Evolutionary conservation across 2,113 vertebrate genomes (phyloP), one percentile per base, ranked within the genome.

Genomic region (Castor canadensis): DNA sequence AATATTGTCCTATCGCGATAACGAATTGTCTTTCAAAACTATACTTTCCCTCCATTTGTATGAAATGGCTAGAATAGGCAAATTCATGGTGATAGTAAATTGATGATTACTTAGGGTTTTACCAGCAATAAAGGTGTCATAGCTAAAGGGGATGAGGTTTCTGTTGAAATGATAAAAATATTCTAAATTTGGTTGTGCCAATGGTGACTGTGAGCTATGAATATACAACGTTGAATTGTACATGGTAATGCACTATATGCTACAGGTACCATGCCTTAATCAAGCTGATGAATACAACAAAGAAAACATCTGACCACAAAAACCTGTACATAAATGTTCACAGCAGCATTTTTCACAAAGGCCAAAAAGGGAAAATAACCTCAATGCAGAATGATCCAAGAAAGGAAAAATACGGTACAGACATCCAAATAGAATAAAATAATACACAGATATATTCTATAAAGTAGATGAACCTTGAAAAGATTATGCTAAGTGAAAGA

Each of bases 11-110:
- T 49, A 80, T 16, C 80, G 17, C 49, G 15, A 1, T 62, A 54
- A 76, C 66, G 26, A 54, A 82, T 30, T 52, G 67, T 89, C 80
- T 92, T 89, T 52, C 28, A 87, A 93, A 85, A 89, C n/a, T 52
- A 20, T 3, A 40, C 69, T 77, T 54, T 69, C 85, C 66, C 32
- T 76, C 69, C 58, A 22, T 54, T 40, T 32, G 35, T 10, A 30
- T 1, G 32, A 71, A 71, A 72, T 30, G 43, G 40, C 38, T 45
- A 30, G 12, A 72, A 60, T 2, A 26, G 66, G 43, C 66, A 30
- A 83, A 28, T 58, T 58, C 45, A n/a, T 0, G 79, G 8, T 81
- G 38, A 92, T 1, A n/a, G 19, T 22, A 47, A 30, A 62, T 45
- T 8, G 43, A 77, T 15, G 62, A 80, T 17, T 43, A 24, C 38